Evolutionary conservation across 1,140 invertebrate species (phyloP), one percentile per base, ranked within the genome.

Genomic region (Macrosteles quadrilineatus): DNA sequence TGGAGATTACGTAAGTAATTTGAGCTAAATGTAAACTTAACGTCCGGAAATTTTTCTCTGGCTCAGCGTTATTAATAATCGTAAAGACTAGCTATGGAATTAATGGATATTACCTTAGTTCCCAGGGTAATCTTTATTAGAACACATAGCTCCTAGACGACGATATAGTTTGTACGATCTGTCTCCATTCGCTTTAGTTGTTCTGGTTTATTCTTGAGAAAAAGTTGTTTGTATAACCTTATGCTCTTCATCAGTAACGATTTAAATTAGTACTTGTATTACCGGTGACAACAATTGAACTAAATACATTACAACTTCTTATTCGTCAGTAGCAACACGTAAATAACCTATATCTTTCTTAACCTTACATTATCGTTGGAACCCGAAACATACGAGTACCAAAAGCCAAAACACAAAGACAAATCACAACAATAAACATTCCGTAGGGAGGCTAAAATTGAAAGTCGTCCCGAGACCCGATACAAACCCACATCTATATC

Each of bases 1-100:
- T 17, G 47, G 47, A 50, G 47, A 50, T 50, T 50, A 50, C 47
- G n/a, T 50, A 50, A 50, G 47, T 50, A 50, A 50, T 50, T 50
- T 50, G 47, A 17, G 6, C 47, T 21, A 9, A 50, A 50, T 50
- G 47, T 50, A n/a, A n/a, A 21, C 21, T 50, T 17, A 21, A 50
- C 21, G 47, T 50, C 47, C 47, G 47, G 14, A 4, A 6, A 21
- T 50, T 50, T 50, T 50, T 50, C 47, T 50, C 47, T n/a, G 14
- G 47, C 14, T 11, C 47, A 19, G 47, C 6, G 14, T 17, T 21
- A 19, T 17, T 21, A 50, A 50, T 50, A 50, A 50, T 50, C 47
- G 47, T 50, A 50, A 50, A 50, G 14, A 19, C 21, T 50, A 50
- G n/a, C 47, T 50, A n/a, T 17, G 4, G n/a, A n/a, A 50, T 50